These are phyloP conservation scores for Sebastes melanostomus DNA, from an alignment of 2,797 vertebrate species.

Conservation along the genomic window DNA sequence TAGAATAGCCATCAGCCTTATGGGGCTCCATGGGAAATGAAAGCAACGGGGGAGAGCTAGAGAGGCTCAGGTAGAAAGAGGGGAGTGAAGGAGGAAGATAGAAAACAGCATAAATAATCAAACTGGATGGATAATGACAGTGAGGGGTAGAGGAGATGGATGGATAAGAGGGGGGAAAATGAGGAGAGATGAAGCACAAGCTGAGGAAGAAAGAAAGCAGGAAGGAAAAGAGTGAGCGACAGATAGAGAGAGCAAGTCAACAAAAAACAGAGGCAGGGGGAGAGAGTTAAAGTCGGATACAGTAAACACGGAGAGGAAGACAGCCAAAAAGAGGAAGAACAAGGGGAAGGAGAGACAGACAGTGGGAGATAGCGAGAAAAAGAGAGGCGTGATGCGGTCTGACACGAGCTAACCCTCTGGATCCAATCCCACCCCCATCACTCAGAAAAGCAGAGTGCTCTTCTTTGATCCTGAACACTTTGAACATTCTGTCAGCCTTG, in stretches of 20 bases:
- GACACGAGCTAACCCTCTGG: conserved; percentile 69
- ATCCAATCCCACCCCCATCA: conserved; percentile 69
- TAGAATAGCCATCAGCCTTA: conserved; percentile 47
- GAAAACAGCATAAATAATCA: conserved; percentile 24
- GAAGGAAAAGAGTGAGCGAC: conserved; percentile 5
- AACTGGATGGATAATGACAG: conserved; percentile 32
- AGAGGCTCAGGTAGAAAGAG: conserved; percentile 4
- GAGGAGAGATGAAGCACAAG: neutral
- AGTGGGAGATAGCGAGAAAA: conserved; percentile 16
- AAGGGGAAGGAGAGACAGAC: conserved; percentile 30
- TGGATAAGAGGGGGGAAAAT: neutral
- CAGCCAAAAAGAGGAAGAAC: conserved; percentile 28
- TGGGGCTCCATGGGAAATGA: conserved; percentile 27
- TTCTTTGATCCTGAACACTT: conserved; percentile 82
- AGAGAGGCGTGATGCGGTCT: conserved; percentile 49
- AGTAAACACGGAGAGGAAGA: conserved; percentile 20
- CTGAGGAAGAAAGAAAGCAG: conserved; percentile 9
- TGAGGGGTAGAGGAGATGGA: conserved; percentile 9
- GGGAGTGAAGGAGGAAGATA: neutral
- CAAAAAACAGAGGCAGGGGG: neutral
- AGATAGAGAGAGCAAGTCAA: conserved; percentile 11
- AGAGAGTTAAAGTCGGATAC: conserved; percentile 10
- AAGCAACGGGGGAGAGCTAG: neutral
- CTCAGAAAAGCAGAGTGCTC: conserved; percentile 58
- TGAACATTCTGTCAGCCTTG: conserved; percentile 79